phyloP scores from a whole-genome alignment of 2,113 vertebrate genomes.

The Aegotheles bennettii region DNA sequence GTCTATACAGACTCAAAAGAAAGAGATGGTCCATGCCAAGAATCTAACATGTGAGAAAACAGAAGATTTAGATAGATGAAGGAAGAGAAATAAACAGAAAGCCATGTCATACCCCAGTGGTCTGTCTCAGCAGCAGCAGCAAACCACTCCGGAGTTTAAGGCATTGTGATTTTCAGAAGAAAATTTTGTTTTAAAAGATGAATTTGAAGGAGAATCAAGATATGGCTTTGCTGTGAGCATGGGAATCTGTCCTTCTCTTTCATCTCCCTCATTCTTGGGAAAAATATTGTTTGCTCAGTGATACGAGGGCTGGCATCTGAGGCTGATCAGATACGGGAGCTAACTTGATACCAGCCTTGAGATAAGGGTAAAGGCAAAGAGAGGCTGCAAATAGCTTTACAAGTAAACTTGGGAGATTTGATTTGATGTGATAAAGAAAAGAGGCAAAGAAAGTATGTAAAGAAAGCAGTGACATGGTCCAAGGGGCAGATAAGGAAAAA shows the following conservation, averaged over 20 bases:
- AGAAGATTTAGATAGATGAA: neutral
- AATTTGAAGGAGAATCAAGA: neutral
- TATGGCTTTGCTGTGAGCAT: neutral
- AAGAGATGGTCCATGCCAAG: neutral
- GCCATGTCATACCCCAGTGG: fast-evolving
- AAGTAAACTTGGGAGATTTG: neutral
- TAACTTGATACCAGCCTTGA: neutral
- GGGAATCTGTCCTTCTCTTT: neutral
- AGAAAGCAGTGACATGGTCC: neutral
- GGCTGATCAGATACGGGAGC: neutral
- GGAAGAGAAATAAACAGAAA: neutral
- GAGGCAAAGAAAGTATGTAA: neutral
- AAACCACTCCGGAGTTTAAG: neutral
- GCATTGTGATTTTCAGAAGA: fast-evolving
- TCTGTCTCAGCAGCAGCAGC: neutral
- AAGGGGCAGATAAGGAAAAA: neutral
- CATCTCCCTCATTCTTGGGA: neutral
- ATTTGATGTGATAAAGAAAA: neutral
- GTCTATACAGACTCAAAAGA: neutral
- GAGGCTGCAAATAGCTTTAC: neutral
- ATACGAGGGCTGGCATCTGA: neutral
- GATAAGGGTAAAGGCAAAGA: neutral
- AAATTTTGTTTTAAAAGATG: neutral
- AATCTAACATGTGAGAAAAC: neutral
- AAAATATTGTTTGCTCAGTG: neutral